Evolutionary conservation across 2,113 vertebrate genomes (phyloP).

Genomic region (Cephalopholis sonnerati): DNA sequence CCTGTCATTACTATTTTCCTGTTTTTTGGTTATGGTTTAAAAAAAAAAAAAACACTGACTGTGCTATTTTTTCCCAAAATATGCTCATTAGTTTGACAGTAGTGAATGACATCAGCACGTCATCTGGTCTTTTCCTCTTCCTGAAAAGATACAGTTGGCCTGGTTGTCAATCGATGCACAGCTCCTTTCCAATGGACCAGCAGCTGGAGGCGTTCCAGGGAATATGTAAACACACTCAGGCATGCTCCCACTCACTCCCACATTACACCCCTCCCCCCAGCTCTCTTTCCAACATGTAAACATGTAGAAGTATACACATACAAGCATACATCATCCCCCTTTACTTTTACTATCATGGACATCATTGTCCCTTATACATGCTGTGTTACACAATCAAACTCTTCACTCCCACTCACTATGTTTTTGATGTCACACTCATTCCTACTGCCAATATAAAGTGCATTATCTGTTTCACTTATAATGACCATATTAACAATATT

Average conservation of each 20-base stretch:
- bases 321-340: neutral
- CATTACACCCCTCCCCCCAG: constrained; percentile 32
- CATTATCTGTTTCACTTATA: neutral
- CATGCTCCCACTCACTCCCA: constrained; percentile 29
- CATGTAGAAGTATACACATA: constrained; percentile 9
- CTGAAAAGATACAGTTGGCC: constrained; percentile 56
- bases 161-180: constrained; percentile 44
- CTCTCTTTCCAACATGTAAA: constrained; percentile 19
- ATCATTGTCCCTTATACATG: neutral
- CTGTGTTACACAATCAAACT: constrained; percentile 28
- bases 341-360: constrained; percentile 19
- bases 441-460: neutral
- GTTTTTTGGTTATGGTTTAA: constrained; percentile 1
- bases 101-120: constrained; percentile 28
- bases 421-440: constrained; percentile 2
- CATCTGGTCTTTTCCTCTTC: constrained; percentile 11
- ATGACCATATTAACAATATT: neutral
- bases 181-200: constrained; percentile 43
- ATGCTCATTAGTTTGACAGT: neutral
- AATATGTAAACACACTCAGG: constrained; percentile 47
- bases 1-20: neutral
- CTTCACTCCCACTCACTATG: constrained; percentile 10
- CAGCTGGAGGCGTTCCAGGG: constrained; percentile 63
- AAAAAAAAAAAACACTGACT: neutral
- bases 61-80: neutral